Percentiles rank a stretch among this genome's conserved stretches.
These are phyloP conservation scores for Onthophagus sagittarius DNA, from an alignment of 2,888 invertebrate genomes.

Conservation along the genomic window DNA sequence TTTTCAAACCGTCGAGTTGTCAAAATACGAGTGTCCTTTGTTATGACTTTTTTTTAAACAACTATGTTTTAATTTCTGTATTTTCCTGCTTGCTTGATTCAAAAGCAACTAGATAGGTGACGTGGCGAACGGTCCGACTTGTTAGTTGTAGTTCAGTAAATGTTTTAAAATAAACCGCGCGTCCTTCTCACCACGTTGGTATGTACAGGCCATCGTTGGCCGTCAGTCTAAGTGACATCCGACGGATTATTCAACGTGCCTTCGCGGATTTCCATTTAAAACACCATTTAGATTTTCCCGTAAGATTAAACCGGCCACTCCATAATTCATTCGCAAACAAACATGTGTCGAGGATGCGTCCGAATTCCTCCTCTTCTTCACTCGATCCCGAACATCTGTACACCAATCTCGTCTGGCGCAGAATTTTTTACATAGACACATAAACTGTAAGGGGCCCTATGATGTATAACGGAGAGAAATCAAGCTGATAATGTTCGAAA, in stretches of 20 bases:
- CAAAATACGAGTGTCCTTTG: not conserved
- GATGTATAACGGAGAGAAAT: not conserved
- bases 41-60: not conserved
- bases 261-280: not conserved
- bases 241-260: not conserved
- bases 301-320: not conserved
- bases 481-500: not conserved
- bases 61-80: too few relatives aligned
- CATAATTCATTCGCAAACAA: not conserved
- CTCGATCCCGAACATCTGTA: not conserved
- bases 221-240: not conserved
- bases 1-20: not conserved
- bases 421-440: not conserved
- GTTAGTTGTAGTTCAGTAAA: not conserved
- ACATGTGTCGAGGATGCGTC: not conserved
- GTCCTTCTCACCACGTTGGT: not conserved
- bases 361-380: not conserved
- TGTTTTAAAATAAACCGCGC: not conserved
- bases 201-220: not conserved
- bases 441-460: not conserved
- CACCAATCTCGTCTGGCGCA: not conserved
- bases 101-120: not conserved
- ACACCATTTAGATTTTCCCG: not conserved
- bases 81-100: not conserved
- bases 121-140: not conserved